Conservation (phyloP, 2,888 invertebrate genomes). For the Cantharis rufa region DNA sequence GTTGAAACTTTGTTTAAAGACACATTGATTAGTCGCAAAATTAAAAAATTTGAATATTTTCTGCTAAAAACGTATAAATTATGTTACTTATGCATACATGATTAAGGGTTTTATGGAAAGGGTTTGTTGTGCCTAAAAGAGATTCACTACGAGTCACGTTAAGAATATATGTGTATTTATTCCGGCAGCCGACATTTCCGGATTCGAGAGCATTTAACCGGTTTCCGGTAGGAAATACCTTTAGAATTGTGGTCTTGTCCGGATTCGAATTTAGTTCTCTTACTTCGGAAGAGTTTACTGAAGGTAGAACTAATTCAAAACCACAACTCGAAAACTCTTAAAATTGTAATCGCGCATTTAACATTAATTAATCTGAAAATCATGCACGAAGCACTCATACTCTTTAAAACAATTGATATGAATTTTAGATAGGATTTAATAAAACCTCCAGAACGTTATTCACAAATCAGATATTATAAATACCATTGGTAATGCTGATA, state of each 20-base stretch:
- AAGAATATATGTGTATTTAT: slow-evolving; percentile 50
- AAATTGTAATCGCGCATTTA: background rate
- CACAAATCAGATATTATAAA: slow-evolving; percentile 40
- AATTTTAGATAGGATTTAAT: background rate
- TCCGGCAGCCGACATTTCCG: slow-evolving; percentile 51
- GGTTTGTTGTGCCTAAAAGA: slow-evolving; percentile 21
- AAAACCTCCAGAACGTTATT: background rate
- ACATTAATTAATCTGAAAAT: background rate
- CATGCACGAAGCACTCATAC: background rate
- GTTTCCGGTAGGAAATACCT: slow-evolving; percentile 53
- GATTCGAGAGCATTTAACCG: slow-evolving; percentile 51
- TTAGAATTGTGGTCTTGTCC: slow-evolving; percentile 48
- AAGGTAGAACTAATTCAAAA: slow-evolving; percentile 2
- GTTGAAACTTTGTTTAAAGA: slow-evolving; percentile 14
- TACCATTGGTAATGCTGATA: slow-evolving; percentile 39
- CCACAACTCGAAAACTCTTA: background rate
- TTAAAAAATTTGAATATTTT: background rate
- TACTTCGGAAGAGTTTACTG: slow-evolving; percentile 19
- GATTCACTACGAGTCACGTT: slow-evolving; percentile 28
- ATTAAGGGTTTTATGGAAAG: slow-evolving; percentile 15
- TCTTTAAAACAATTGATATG: background rate
- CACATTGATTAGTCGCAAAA: slow-evolving; percentile 12
- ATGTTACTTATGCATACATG: background rate
- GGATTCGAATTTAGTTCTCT: slow-evolving; percentile 41
- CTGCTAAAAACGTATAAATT: background rate